Percentiles rank a stretch among this genome's conserved stretches.
phyloP scores from a whole-genome alignment of 2,888 invertebrate genomes.

The Lampropteryx suffumata region DNA sequence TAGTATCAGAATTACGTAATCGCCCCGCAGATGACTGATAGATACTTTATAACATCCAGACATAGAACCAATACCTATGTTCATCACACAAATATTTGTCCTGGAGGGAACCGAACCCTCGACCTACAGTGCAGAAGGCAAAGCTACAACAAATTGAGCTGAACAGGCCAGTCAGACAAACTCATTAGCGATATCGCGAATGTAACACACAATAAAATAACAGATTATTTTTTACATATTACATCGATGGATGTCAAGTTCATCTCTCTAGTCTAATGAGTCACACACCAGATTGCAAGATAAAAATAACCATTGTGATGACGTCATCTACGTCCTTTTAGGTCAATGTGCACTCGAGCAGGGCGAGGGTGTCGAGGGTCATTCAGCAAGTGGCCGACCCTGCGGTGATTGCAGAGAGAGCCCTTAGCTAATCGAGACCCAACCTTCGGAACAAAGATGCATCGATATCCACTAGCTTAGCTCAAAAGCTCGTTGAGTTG shows the following conservation, averaged over 20 bases:
- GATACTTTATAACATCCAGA: too few species aligned
- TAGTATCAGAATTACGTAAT: too few species aligned
- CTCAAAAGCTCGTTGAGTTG: constrained; percentile 3
- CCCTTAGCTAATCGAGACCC: constrained; percentile 13
- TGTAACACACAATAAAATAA: too few species aligned
- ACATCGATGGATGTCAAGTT: constrained; percentile 6
- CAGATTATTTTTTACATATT: too few species aligned
- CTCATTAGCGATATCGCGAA: too few species aligned
- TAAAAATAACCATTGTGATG: constrained; percentile 34
- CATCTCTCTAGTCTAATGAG: constrained; percentile 5
- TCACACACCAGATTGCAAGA: constrained; percentile 12
- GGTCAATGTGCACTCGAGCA: constrained; percentile 55
- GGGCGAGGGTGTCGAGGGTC: constrained; percentile 40
- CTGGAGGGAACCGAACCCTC: too few species aligned
- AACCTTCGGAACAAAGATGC: constrained; percentile 23
- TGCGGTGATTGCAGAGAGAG: constrained; percentile 26
- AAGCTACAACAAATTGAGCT: too few species aligned
- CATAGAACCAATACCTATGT: too few species aligned
- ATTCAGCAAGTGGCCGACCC: constrained; percentile 40
- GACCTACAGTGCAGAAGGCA: too few species aligned
- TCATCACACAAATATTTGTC: too few species aligned
- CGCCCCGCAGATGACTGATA: too few species aligned
- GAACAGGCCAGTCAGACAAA: too few species aligned
- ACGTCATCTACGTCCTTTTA: constrained; percentile 53
- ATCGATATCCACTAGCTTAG: constrained; percentile 14